phyloP scores from a whole-genome alignment of 2,797 vertebrate species.

The Trichosurus vulpecula region DNA sequence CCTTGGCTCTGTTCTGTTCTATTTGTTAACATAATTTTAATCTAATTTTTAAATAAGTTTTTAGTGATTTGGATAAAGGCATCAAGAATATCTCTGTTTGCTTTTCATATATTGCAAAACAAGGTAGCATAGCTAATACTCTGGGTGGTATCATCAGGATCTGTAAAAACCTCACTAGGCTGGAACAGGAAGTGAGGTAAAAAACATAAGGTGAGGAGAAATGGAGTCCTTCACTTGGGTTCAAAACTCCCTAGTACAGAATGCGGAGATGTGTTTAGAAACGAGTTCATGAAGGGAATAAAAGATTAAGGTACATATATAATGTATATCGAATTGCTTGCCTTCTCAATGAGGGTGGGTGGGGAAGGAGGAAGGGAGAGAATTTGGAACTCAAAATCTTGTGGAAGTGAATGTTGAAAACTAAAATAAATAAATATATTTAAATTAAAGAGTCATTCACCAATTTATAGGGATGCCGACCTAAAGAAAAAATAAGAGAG shows the following conservation, averaged over 20 bases:
- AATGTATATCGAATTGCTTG: no score
- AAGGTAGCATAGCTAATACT: neutral
- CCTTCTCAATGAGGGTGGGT: no score
- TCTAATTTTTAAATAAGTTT: neutral
- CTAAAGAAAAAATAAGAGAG: slow-evolving; percentile 79
- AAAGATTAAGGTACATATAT: neutral
- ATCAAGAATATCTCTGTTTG: neutral
- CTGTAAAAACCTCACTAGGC: neutral
- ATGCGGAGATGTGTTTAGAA: neutral
- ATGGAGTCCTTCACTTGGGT: neutral
- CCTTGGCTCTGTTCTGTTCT: neutral
- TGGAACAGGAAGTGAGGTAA: neutral
- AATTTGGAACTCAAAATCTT: no score
- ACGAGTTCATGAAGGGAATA: neutral
- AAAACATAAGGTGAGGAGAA: neutral
- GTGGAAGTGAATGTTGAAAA: no score
- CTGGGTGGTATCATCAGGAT: neutral
- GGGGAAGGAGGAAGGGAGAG: no score
- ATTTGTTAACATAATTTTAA: neutral
- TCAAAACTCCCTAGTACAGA: neutral
- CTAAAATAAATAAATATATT: no score
- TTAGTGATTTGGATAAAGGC: neutral
- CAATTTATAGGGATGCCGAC: no score
- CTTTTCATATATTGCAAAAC: neutral
- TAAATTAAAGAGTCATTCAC: no score